Evolutionary conservation across 2,113 vertebrate species (phyloP), one percentile per base, ranked within the genome.

Genomic region (Rhabdomys dilectus): DNA sequence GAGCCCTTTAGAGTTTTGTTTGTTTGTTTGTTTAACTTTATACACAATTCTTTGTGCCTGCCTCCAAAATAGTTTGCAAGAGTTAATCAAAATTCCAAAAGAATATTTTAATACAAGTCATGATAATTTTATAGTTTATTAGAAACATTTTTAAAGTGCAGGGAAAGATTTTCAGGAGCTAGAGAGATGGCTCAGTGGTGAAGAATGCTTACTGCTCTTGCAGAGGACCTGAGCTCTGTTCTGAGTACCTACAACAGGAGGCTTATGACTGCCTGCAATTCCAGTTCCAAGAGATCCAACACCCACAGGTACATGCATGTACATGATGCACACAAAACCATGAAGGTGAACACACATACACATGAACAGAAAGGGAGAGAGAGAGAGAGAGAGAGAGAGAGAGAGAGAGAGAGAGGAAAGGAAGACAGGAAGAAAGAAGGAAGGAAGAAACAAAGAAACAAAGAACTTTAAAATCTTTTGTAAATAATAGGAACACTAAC

Each of bases 21-120:
- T 34, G 26, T 29, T 31, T 34, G 26, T 29, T 29, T 62, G 60
- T 51, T 81, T 58, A 58, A 22, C 19, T 70, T 85, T 58, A 56
- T 10, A 60, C 1, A 66, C 11, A 36, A 39, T 56, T 13, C 48
- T 42, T 48, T 78, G 29, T 72, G 64, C 8, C 17, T 72, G 8
- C 76, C 81, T 58, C 34, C 64, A 66, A 88, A 96, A 84, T 91
- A 81, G 93, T 53, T 58, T 72, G n/a, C 13, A 88, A 85, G 9
- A 7, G 24, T 72, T 73, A 60, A 45, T 91, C 6, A 72, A 82
- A 92, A 87, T 76, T 64, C 73, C 75, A 87, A 36, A 9, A 78
- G 51, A 9, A 51, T 88, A 64, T 76, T 81, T 95, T 81, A 93
- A 36, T 85, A 86, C 26, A 29, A 93, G 24, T n/a, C 3, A 36